Conservation (phyloP, 2,888 invertebrate genomes). For the Trypoxylon attenuatum region DNA sequence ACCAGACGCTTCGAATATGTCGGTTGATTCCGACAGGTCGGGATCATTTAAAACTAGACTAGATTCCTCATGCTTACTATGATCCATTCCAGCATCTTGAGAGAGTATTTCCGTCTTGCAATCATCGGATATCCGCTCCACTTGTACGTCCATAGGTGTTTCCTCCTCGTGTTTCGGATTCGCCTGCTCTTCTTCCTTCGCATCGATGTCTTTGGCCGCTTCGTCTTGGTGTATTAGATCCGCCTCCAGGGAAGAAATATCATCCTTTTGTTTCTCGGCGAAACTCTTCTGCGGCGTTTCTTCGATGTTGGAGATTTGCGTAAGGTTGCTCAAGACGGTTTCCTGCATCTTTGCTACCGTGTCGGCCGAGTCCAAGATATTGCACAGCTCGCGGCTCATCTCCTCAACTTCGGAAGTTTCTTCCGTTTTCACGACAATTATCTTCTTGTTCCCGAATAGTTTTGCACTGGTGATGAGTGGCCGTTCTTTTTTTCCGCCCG, state of each 20-base stretch:
- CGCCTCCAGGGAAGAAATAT: conserved; percentile 11
- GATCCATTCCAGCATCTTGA: conserved; percentile 34
- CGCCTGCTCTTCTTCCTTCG: conserved; percentile 16
- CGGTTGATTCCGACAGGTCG: conserved; percentile 57
- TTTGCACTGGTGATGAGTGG: conserved; percentile 56
- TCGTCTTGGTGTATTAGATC: conserved; percentile 20
- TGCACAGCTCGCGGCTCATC: conserved; percentile 69
- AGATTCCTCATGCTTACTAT: conserved; percentile 43
- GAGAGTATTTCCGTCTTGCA: conserved; percentile 34
- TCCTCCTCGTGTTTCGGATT: conserved; percentile 28
- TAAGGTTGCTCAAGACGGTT: conserved; percentile 65
- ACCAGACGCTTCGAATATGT: conserved; percentile 62
- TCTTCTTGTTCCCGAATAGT: conserved; percentile 69
- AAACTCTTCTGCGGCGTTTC: conserved; percentile 41
- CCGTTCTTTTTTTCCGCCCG: conserved; percentile 9
- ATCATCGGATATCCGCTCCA: conserved; percentile 35
- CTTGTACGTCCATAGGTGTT: conserved; percentile 25
- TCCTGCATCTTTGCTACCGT: conserved; percentile 71
- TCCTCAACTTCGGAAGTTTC: conserved; percentile 65
- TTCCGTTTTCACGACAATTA: conserved; percentile 62
- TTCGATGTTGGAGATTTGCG: conserved; percentile 60
- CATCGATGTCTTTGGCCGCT: conserved; percentile 7
- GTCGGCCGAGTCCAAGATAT: conserved; percentile 68
- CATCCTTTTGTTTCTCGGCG: conserved; percentile 20
- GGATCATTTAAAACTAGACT: conserved; percentile 34